These are phyloP conservation scores for Epinephelus moara DNA, from an alignment of 2,113 vertebrate species.

Conservation along the genomic window DNA sequence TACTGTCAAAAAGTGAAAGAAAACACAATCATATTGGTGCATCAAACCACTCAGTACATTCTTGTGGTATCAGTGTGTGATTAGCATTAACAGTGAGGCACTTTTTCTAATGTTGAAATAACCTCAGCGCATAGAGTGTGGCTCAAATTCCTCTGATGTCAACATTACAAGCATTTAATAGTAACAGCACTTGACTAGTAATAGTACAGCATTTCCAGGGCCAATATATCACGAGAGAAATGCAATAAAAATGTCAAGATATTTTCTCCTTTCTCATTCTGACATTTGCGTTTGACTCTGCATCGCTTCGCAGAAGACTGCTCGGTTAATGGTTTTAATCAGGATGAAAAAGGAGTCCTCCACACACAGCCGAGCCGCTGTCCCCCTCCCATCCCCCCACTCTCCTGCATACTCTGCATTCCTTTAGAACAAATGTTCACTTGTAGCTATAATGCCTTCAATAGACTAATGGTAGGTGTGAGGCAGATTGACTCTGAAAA, in stretches of 20 bases:
- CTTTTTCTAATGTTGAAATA: background rate
- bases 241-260: background rate
- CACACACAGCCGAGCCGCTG: conserved; percentile 76
- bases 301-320: conserved; percentile 29
- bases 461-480: conserved; percentile 82
- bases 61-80: background rate
- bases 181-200: background rate
- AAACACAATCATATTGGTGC: background rate
- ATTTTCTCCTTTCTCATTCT: conserved; percentile 3
- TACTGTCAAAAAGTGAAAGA: background rate
- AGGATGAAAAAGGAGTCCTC: conserved; percentile 79
- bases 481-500: conserved; percentile 63
- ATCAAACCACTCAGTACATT: background rate
- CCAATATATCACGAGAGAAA: background rate
- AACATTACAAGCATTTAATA: conserved; percentile 17
- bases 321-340: conserved; percentile 77
- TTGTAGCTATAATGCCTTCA: conserved; percentile 91
- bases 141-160: conserved; percentile 7
- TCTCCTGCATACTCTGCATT: conserved; percentile 88
- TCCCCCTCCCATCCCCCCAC: conserved; percentile 84
- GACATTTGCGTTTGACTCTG: conserved; percentile 17
- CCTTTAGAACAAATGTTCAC: conserved; percentile 92
- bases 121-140: background rate
- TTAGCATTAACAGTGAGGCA: background rate
- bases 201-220: conserved; percentile 1